These are phyloP conservation scores for Scaptomyza caliginosa DNA, from an alignment of 2,888 invertebrate species.

Conservation along the genomic window DNA sequence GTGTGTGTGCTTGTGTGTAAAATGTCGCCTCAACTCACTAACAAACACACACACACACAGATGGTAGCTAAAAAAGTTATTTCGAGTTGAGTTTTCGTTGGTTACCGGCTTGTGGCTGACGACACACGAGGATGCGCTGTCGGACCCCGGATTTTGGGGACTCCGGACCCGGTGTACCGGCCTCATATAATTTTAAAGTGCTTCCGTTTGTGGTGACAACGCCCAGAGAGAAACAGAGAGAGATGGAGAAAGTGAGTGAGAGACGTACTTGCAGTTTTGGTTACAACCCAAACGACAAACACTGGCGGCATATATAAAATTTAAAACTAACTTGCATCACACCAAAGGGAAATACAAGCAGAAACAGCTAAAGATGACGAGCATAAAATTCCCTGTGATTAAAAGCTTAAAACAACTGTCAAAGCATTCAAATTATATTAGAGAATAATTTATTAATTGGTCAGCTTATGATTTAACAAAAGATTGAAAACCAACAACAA, in stretches of 20 bases:
- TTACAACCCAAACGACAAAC: slow-evolving; percentile 62
- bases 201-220: slow-evolving; percentile 74
- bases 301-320: slow-evolving; percentile 72
- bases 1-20: slow-evolving; percentile 6
- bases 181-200: slow-evolving; percentile 80
- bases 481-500: too few species aligned
- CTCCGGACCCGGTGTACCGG: slow-evolving; percentile 31
- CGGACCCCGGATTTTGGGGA: slow-evolving; percentile 13
- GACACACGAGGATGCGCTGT: slow-evolving; percentile 49
- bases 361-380: background rate
- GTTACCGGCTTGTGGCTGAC: slow-evolving; percentile 77
- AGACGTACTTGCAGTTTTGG: slow-evolving; percentile 35
- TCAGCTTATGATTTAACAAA: too few species aligned
- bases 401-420: background rate
- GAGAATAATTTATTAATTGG: too few species aligned
- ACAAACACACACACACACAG: slow-evolving; percentile 26
- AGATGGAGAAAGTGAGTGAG: slow-evolving; percentile 9
- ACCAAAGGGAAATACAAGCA: slow-evolving; percentile 34
- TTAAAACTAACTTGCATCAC: slow-evolving; percentile 60
- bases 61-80: slow-evolving; percentile 53
- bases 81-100: slow-evolving; percentile 77
- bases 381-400: background rate
- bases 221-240: slow-evolving; percentile 31
- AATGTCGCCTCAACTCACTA: slow-evolving; percentile 43
- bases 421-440: too few species aligned